Conservation (phyloP, 2,888 invertebrate species). For the Chrysodeixis includens region DNA sequence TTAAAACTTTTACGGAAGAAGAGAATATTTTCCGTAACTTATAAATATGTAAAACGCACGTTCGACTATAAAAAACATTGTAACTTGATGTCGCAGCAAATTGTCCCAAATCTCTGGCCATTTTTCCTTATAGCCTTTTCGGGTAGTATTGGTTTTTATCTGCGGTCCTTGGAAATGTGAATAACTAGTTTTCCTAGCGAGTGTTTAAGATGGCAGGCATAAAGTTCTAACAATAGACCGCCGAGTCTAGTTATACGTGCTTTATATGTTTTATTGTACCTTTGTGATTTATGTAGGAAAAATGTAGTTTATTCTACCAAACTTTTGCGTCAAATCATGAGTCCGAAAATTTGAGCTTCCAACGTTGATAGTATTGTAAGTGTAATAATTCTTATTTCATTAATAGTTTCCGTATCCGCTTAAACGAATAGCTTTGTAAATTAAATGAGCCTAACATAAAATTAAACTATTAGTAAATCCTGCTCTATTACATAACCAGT, state of each 20-base stretch:
- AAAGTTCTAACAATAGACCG: slow-evolving; percentile 27
- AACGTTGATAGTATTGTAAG: slow-evolving; percentile 9
- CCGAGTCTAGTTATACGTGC: slow-evolving; percentile 32
- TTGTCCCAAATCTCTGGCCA: slow-evolving; percentile 49
- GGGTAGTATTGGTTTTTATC: slow-evolving; percentile 47
- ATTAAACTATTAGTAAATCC: slow-evolving; percentile 1
- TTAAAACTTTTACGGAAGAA: slow-evolving; percentile 47
- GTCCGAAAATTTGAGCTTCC: neutral
- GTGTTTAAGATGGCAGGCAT: slow-evolving; percentile 43
- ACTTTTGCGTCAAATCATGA: slow-evolving; percentile 15
- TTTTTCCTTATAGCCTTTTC: slow-evolving; percentile 52
- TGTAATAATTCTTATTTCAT: slow-evolving; percentile 6
- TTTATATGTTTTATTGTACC: slow-evolving; percentile 33
- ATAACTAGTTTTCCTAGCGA: slow-evolving; percentile 31
- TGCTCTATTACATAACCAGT: slow-evolving; percentile 14
- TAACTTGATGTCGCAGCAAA: slow-evolving; percentile 56
- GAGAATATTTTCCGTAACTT: slow-evolving; percentile 47
- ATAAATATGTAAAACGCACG: slow-evolving; percentile 58
- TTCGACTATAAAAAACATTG: slow-evolving; percentile 53
- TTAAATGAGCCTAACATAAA: neutral
- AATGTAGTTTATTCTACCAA: slow-evolving; percentile 18
- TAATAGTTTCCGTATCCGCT: neutral
- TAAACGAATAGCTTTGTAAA: neutral
- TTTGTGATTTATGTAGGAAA: slow-evolving; percentile 17
- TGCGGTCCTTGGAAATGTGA: slow-evolving; percentile 31